Evolutionary conservation across 2,888 invertebrate genomes (phyloP), one percentile per base, ranked within the genome.

Genomic region (Sturmia bella): DNA sequence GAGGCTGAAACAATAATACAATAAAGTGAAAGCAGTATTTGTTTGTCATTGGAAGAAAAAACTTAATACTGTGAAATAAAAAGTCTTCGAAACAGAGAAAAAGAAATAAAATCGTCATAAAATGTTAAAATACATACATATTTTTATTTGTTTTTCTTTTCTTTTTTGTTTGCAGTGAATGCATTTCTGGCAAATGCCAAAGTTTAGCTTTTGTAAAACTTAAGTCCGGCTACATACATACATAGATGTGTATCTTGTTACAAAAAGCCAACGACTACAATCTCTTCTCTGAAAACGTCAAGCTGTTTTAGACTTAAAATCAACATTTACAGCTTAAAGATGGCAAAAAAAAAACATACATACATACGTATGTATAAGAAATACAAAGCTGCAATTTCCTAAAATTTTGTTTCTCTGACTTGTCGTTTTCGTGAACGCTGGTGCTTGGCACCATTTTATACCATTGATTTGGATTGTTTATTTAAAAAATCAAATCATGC

Each of bases 361-460:
- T 9, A 9, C 2, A 48, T 11, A 52, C 45, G 48, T 4, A 3
- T n/a, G n/a, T 27, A n/a, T 19, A 24, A 56, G 19, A 52, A 66
- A 45, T n/a, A 54, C 48, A 32, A 37, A 21, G 45, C 52, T 64
- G 64, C 69, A 70, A 70, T 74, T 70, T 64, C 56, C 68, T 76
- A 56, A 45, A 66, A 54, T 69, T 75, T 63, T 74, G 12, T 56
- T 27, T 3, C 32, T 32, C 43, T 21, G 24, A 19, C 52, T 61
- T 68, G 41, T 50, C 39, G 32, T 54, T 59, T 68, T 81, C 66
- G 83, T 84, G 75, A 66, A 75, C 48, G 64, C 63, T 78, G 78
- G 80, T 82, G 84, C 84, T 66, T 84, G 84, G 85, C 80, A 84
- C 85, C 80, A 77, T 70, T 77, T 69, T 59, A 48, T 59, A 48